phyloP scores from a whole-genome alignment of 2,113 vertebrate genomes.

The Pterocles burchelli region DNA sequence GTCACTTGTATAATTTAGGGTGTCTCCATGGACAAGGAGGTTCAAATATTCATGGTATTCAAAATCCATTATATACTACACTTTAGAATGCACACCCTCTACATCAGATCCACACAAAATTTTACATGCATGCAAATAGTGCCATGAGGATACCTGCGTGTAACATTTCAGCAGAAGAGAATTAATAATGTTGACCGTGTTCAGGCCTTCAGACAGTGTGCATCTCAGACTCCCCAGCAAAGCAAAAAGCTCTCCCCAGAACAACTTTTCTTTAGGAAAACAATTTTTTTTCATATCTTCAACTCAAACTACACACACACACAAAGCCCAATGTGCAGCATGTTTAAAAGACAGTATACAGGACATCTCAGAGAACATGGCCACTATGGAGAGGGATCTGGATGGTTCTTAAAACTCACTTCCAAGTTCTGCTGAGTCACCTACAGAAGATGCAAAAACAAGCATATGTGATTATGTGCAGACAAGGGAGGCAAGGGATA shows the following conservation, averaged over 20 bases:
- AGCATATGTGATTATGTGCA: fast-evolving
- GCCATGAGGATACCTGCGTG: neutral
- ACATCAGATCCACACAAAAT: neutral
- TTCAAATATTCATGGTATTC: neutral
- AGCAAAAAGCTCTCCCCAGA: neutral
- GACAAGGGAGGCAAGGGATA: neutral
- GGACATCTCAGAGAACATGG: neutral
- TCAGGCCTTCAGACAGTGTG: neutral
- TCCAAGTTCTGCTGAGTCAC: neutral
- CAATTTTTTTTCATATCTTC: neutral
- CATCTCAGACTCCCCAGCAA: neutral
- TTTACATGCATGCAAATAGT: neutral
- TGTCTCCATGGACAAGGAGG: neutral
- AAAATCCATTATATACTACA: neutral
- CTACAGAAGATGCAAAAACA: neutral
- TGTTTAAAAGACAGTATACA: fast-evolving
- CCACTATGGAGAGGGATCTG: neutral
- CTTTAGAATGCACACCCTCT: neutral
- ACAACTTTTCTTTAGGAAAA: neutral
- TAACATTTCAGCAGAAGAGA: neutral
- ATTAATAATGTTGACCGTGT: neutral
- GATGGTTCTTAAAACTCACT: neutral
- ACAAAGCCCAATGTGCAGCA: neutral
- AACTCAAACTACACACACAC: neutral
- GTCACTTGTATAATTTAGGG: neutral